Evolutionary conservation across 2,888 invertebrate species (phyloP).

Genomic region (Molanna angustata): DNA sequence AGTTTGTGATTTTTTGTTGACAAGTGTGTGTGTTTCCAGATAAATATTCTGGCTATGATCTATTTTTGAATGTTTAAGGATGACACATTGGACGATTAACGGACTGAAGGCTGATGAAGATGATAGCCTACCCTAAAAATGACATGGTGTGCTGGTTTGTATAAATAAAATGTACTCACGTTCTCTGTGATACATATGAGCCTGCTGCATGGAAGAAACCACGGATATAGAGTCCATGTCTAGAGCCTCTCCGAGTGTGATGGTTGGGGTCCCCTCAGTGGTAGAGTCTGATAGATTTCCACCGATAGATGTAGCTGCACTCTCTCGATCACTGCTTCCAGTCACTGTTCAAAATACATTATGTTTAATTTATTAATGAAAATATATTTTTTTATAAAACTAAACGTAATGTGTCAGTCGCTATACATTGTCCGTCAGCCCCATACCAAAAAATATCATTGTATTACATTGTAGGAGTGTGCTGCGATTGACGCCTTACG

Average conservation of each 20-base stretch:
- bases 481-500: no score
- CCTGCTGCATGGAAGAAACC: conserved; percentile 64
- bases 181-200: conserved; percentile 71
- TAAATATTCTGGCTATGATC: no score
- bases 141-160: background rate
- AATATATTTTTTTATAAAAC: no score
- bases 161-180: conserved; percentile 52
- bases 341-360: conserved; percentile 39
- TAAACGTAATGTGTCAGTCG: no score
- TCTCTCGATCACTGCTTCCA: conserved; percentile 75
- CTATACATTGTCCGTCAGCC: no score
- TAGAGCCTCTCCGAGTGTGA: conserved; percentile 55
- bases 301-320: conserved; percentile 75
- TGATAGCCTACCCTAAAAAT: no score
- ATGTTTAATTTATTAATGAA: no score
- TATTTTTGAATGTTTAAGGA: no score
- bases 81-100: background rate
- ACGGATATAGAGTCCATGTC: conserved; percentile 71
- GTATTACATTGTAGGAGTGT: no score
- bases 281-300: conserved; percentile 79
- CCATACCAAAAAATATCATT: no score
- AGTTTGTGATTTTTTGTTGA: no score
- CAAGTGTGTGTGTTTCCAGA: no score
- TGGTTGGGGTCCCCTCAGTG: conserved; percentile 67
- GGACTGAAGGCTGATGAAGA: background rate